Base-by-base conservation (phyloP, 2,888 invertebrate species). In the Argyra leucocephala region DNA sequence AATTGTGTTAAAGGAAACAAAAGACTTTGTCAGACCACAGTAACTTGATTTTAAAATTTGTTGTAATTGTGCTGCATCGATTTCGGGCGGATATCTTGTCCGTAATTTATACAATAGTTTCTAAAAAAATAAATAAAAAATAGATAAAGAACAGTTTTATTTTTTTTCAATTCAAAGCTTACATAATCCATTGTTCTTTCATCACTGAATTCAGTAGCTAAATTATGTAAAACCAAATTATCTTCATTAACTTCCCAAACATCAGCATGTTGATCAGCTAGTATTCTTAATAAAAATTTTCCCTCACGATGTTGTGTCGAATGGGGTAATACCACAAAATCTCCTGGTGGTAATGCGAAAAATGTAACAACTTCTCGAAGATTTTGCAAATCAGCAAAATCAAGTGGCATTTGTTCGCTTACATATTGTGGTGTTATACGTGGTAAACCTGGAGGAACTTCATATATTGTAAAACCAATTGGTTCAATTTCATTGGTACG, bases 171-270 rank as follows among this genome's bases (percentile, higher is more conserved):
- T 12, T 22, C 7, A 58, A 58, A 58, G 22, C 78, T 78, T 77
- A 86, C 86, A 76, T 83, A 79, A 69, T 84, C 76, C 3, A 82
- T 75, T 62, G 81, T 77, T 18, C 76, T 76, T 71, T 86, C 86
- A 70, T 85, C 85, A 70, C 82, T 77, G 73, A 84, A 82, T 73
- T 87, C 87, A 2, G 83, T 76, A 2, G 84, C 81, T 69, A 86
- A 83, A 76, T 87, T 86, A 68, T 86, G 81, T 68, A 87, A 83
- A 62, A 89, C 81, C 82, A 85, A 82, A 76, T 89, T 89, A 76
- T 89, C 89, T 74, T 89, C 88, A 76, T 89, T 89, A 66, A 87
- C 87, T 81, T 89, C 88, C 88, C 88, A 89, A 70, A 89, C 87
- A 77, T 86, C 86, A 71, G 86, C 85, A 76, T 86, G 87, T 74